A percentile compares a stretch with the other conserved stretches of the same genome.
These are phyloP conservation scores for Ophioninae sp. DNA, from an alignment of 2,888 invertebrate species.

Conservation along the genomic window DNA sequence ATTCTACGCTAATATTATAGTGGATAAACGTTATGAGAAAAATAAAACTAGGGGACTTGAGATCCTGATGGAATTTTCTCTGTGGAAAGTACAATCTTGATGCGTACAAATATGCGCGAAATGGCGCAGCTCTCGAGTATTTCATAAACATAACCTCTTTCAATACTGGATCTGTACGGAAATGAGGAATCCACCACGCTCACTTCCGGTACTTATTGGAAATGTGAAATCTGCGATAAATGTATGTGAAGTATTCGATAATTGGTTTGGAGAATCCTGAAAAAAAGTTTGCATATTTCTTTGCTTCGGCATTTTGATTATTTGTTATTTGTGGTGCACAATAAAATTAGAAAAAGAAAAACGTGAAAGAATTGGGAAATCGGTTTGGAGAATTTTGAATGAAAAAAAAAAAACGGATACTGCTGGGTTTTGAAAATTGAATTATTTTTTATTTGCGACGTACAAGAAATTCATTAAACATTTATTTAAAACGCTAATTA, in stretches of 20 bases:
- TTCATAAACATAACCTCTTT: conserved; percentile 25
- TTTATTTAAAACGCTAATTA: no score
- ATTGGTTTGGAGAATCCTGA: neutral
- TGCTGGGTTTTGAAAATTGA: no score
- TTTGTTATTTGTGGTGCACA: no score
- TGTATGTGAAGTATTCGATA: neutral
- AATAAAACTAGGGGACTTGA: conserved; percentile 17
- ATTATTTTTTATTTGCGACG: no score
- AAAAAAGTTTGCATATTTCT: no score
- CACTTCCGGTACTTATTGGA: conserved; percentile 7
- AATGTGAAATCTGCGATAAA: neutral
- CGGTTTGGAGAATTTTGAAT: no score
- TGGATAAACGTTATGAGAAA: conserved; percentile 30
- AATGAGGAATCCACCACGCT: neutral
- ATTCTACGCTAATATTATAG: conserved; percentile 29
- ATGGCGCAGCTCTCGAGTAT: conserved; percentile 13
- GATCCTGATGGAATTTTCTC: conserved; percentile 15
- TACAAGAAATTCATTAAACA: no score
- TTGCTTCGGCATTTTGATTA: no score
- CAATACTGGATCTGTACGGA: neutral
- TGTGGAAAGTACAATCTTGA: conserved; percentile 20
- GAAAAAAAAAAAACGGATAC: no score
- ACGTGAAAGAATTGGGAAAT: no score
- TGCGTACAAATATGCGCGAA: conserved; percentile 24
- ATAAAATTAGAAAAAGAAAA: no score